Conservation (phyloP, 64 coral and sea anemone genomes). For the Exaiptasia diaphana region DNA sequence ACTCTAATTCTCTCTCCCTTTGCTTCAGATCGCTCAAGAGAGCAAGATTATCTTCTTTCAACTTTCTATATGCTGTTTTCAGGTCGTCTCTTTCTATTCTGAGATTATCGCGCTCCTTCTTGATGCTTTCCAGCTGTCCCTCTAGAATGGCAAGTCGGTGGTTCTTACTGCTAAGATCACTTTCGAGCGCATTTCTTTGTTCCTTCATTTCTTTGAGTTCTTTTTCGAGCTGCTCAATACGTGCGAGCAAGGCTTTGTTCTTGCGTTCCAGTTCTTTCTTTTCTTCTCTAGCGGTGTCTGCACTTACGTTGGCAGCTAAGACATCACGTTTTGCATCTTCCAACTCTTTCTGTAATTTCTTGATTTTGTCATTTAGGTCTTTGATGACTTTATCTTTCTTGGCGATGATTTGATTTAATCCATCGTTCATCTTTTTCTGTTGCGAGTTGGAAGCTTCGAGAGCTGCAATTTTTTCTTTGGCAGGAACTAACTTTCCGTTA, state of each 20-base stretch:
- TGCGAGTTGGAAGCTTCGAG: slow-evolving; percentile 61
- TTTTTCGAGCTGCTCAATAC: slow-evolving; percentile 38
- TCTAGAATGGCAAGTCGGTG: slow-evolving; percentile 76
- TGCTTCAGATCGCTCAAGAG: slow-evolving; percentile 45
- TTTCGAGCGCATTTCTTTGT: slow-evolving; percentile 81
- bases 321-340: slow-evolving; percentile 60
- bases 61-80: slow-evolving; percentile 51
- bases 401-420: slow-evolving; percentile 55
- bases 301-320: slow-evolving; percentile 61
- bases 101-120: slow-evolving; percentile 69
- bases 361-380: slow-evolving; percentile 77
- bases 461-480: slow-evolving; percentile 61
- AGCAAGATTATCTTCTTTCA: slow-evolving; percentile 73
- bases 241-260: slow-evolving; percentile 41
- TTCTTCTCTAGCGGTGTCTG: slow-evolving; percentile 55
- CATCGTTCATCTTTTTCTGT: slow-evolving; percentile 67
- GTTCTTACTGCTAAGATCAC: slow-evolving; percentile 75
- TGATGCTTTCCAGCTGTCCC: slow-evolving; percentile 59
- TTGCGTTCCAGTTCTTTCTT: slow-evolving; percentile 77
- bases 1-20: slow-evolving; percentile 50
- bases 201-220: slow-evolving; percentile 81
- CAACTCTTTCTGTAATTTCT: slow-evolving; percentile 72
- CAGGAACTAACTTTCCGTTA: slow-evolving; percentile 76
- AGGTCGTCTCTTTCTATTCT: slow-evolving; percentile 57
- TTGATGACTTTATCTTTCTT: slow-evolving; percentile 83